A percentile compares a stretch with the other conserved stretches of the same genome.
These are phyloP conservation scores for Thinocorus orbignyianus DNA, from an alignment of 2,113 vertebrate genomes.

Conservation along the genomic window DNA sequence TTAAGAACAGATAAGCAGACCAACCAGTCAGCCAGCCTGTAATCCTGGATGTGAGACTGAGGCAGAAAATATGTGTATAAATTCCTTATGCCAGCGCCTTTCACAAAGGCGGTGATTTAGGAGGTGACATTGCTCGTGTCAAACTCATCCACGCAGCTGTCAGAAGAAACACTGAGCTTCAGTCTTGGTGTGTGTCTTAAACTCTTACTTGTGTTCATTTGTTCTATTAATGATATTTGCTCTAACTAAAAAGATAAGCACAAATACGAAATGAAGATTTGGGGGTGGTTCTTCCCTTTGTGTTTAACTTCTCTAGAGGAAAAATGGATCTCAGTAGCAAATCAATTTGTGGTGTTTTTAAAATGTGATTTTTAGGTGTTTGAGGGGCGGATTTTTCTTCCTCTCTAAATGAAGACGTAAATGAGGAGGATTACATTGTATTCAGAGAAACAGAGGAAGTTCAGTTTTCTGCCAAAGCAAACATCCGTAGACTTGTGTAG, in stretches of 20 bases:
- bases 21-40: not conserved
- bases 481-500: conserved; percentile 53
- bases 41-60: not conserved
- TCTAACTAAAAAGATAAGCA: not conserved
- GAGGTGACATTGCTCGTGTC: not conserved
- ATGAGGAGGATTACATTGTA: conserved; percentile 56
- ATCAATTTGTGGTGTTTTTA: not conserved
- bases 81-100: not conserved
- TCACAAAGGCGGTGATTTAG: not conserved
- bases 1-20: not conserved
- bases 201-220: not conserved
- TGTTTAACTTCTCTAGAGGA: not conserved
- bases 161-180: not conserved
- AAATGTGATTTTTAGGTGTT: not conserved
- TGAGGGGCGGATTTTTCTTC: not conserved
- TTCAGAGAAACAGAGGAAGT: conserved; percentile 62
- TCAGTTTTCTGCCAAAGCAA: conserved; percentile 60
- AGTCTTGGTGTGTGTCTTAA: not conserved
- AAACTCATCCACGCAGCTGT: not conserved
- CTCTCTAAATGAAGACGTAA: not conserved
- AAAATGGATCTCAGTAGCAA: not conserved
- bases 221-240: not conserved
- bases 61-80: not conserved
- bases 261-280: not conserved
- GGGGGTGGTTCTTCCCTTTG: not conserved